Evolutionary conservation across 2,797 vertebrate species (phyloP), one percentile per base, ranked within the genome.

Genomic region (Perodicticus potto): DNA sequence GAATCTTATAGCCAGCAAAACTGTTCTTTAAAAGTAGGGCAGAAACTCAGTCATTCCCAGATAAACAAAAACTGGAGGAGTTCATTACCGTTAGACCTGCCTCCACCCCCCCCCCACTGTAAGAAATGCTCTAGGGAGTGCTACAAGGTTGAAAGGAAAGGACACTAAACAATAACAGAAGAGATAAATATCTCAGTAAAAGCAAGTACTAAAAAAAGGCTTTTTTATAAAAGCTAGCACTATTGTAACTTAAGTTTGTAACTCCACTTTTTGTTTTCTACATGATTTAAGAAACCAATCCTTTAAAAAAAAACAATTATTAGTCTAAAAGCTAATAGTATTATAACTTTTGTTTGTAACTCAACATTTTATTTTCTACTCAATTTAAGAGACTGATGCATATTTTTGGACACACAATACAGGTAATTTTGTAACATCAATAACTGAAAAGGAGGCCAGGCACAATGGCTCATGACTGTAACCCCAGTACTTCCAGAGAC

Each of bases 181-280:
- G 80, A 83, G 65, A 40, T 22, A 23, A 76, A 92, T 27, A 76
- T 65, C 80, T 92, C 81, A 92, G 43, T 53, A 84, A 63, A 57
- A 63, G 32, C 84, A 84, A 77, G 22, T 29, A 53, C 29, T 14
- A 49, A 61, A 55, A n/a, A n/a, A n/a, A n/a, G n/a, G n/a, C n/a
- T n/a, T n/a, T n/a, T n/a, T 43, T 57, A 43, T 20, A 67, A 92
- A 67, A 76, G 16, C 27, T 40, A 74, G 23, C 53, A 63, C 27
- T 91, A 65, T 49, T 83, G 17, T 73, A 83, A 29, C 40, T 49
- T 83, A 34, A 17, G 43, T 49, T 65, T 63, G 61, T 53, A 73
- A 73, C 23, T 73, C 25, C 25, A 23, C 12, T 49, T 91, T 83
- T 72, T 74, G 53, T 63, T 63, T 83, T 83, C 40, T 43, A 82